Evolutionary conservation across 2,888 invertebrate species (phyloP).

Genomic region (Cheilosia urbana): DNA sequence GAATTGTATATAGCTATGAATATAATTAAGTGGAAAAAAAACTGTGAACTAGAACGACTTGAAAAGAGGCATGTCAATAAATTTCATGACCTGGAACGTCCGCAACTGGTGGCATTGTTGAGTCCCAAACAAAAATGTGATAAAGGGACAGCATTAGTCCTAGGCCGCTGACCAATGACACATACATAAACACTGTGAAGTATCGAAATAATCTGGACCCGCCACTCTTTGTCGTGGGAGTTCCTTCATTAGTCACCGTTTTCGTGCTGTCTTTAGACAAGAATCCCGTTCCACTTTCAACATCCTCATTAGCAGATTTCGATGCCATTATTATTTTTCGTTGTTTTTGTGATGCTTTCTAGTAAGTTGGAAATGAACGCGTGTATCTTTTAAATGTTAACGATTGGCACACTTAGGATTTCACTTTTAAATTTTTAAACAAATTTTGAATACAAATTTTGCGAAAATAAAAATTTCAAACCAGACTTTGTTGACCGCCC

Average conservation of each 20-base stretch:
- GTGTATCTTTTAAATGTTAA: too few relatives aligned
- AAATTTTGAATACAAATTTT: neutral
- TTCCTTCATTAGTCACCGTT: neutral
- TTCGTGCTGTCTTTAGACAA: conserved; percentile 11
- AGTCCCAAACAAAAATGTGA: conserved; percentile 74
- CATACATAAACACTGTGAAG: conserved; percentile 57
- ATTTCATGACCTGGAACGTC: conserved; percentile 55
- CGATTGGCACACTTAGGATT: neutral
- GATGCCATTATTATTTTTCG: conserved; percentile 10
- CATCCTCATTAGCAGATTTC: conserved; percentile 18
- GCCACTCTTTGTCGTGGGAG: neutral
- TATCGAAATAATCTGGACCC: conserved; percentile 46
- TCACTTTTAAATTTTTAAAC: neutral
- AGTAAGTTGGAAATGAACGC: too few relatives aligned
- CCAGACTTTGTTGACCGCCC: conserved; percentile 57
- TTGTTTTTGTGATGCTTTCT: conserved; percentile 2
- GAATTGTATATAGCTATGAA: neutral
- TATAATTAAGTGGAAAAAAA: neutral
- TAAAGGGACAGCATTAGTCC: conserved; percentile 69
- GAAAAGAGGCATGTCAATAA: conserved; percentile 28
- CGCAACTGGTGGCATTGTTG: conserved; percentile 65
- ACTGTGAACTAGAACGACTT: neutral
- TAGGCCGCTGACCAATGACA: conserved; percentile 63
- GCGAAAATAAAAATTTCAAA: neutral
- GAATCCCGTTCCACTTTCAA: conserved; percentile 52